Conservation (phyloP, 2,888 invertebrate species). For the Anorthoa munda region DNA sequence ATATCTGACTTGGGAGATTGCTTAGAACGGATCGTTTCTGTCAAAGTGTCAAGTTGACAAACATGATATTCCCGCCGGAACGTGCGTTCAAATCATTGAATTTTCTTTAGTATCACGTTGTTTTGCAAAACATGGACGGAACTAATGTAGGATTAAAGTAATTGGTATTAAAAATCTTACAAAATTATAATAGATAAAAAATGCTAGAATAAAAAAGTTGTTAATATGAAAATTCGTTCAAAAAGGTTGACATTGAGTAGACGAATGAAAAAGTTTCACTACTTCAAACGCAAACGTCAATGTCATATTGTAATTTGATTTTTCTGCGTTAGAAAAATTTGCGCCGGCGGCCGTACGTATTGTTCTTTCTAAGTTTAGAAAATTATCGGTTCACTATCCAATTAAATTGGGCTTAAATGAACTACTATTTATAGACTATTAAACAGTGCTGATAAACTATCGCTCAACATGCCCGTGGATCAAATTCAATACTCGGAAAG, state of each 20-base stretch:
- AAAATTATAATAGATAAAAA: not conserved
- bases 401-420: constrained; percentile 5
- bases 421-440: not conserved
- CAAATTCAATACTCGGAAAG: constrained; percentile 98
- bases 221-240: not conserved
- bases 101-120: fast-evolving
- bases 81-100: constrained; percentile 32
- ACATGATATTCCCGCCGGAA: constrained; percentile 46
- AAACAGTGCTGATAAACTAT: constrained; percentile 22
- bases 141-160: not conserved
- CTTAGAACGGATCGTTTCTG: constrained; percentile 10
- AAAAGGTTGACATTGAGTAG: not conserved
- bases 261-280: not conserved
- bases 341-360: constrained; percentile 8
- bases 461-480: constrained; percentile 92
- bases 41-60: not conserved
- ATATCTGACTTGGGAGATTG: not conserved
- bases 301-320: constrained; percentile 45
- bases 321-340: constrained; percentile 39
- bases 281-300: constrained; percentile 36
- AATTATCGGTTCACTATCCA: not conserved
- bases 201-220: not conserved
- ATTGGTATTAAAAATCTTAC: fast-evolving
- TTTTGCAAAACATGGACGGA: not conserved
- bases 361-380: not conserved